Base-by-base conservation (phyloP, 2,113 vertebrate species). In the Leuciscus idus region DNA sequence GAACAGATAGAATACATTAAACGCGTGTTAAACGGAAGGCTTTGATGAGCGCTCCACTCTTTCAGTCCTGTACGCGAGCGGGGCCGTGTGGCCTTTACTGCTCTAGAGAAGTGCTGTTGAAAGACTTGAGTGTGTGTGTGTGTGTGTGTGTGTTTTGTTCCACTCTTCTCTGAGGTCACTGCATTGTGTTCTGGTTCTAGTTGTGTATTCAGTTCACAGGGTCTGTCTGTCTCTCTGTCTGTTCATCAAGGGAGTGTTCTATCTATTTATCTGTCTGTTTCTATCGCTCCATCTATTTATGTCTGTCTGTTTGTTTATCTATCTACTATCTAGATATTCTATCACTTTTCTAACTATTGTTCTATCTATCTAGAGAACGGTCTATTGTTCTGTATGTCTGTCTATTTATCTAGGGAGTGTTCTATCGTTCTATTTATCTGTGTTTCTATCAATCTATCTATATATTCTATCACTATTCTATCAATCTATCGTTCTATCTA, bases 1-100 rank as follows among this genome's bases (percentile, higher is more conserved):
- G 48, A 74, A 83, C 62, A 70, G 81, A 90, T 86, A 74, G 77
- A 85, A 82, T 30, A 48, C 59, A 74, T 81, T 86, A 73, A 86
- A 81, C 39, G 7, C 19, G 15, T 79, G 85, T 82, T 87, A 85
- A 84, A 89, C 83, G 46, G 79, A 83, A 57, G 50, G 57, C 57
- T 76, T 89, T 89, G 86, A 79, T 85, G 64, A 30, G 39, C 57
- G 66, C 15, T 9, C 7, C 12, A 43, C 79, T 19, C 81, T 87
- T 86, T 87, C 64, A 70, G 46, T 28, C 15, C 13, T 43, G 55
- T 57, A 21, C 17, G 2, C 17, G 52, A 3, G 4, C 6, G 52
- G 17, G 6, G 55, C 19, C 55, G 52, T 55, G 52, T 7, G 17
- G 6, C 2, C 15, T 86, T 87, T 84, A 84, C 72, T 86, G 72